Evolutionary conservation across 2,797 vertebrate species (phyloP), one percentile per base, ranked within the genome.

Genomic region (Remorina albescens): DNA sequence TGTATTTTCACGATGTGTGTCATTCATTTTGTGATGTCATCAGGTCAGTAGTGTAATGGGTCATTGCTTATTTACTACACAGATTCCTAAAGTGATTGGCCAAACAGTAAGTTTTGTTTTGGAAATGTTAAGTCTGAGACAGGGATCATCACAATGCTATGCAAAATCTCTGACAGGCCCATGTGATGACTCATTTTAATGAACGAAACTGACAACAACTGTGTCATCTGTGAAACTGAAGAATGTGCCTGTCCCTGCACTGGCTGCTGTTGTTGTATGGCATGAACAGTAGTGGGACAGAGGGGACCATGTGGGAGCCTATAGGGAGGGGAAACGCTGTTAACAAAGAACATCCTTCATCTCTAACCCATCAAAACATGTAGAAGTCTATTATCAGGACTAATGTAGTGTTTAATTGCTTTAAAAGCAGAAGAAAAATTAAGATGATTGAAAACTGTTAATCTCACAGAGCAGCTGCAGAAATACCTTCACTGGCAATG

Each of bases 21-120:
- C 39, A 25, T 30, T n/a, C 53, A 28, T 49, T 11, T 25, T 21
- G 25, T 67, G 60, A 67, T 67, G 76, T 85, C 54, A 62, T 2
- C 0, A 5, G 67, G 58, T 81, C 70, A 74, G 36, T 39, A 59
- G 41, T n/a, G 39, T 47, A 55, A 57, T 15, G 34, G 42, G 25
- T 66, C 51, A 11, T 58, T 58, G 18, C 11, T 67, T 64, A 18
- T 49, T 1, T 19, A 71, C 30, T 63, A 50, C 30, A 39, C 23
- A 1, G 11, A n/a, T 30, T 30, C 30, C 30, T 30, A 30, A 30
- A 30, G 30, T 30, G 3, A 30, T 3, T 30, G 30, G 30, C 30
- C 30, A 30, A 6, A 30, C 30, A 30, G 6, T 53, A 30, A 8
- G 6, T 15, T 55, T 36, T 19, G 19, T 55, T 55, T 55, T 34